Conservation (phyloP, 2,888 invertebrate species). For the Unio delphinus region DNA sequence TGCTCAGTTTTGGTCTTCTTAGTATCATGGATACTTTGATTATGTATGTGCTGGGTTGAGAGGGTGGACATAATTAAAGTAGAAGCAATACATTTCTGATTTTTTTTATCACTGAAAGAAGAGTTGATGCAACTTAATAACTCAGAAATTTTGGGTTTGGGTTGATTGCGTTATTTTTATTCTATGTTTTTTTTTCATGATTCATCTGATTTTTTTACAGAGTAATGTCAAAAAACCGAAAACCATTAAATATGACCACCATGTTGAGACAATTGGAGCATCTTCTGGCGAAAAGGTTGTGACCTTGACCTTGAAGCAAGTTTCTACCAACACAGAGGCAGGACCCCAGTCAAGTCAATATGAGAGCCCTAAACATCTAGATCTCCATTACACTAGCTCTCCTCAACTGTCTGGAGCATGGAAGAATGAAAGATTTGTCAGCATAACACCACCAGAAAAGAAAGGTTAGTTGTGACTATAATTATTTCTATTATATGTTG, state of each 20-base stretch:
- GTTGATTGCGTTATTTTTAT: too few species aligned
- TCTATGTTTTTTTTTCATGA: neutral
- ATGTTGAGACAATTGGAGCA: slow-evolving; percentile 45
- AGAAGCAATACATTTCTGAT: too few species aligned
- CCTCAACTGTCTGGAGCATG: slow-evolving; percentile 55
- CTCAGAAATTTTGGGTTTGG: too few species aligned
- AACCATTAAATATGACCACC: slow-evolving; percentile 51
- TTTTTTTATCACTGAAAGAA: too few species aligned
- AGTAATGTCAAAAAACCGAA: slow-evolving; percentile 60
- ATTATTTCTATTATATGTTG: too few species aligned
- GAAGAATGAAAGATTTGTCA: slow-evolving; percentile 31
- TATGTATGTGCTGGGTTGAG: too few species aligned
- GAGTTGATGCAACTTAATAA: too few species aligned
- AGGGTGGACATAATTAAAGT: too few species aligned
- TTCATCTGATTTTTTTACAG: slow-evolving; percentile 23
- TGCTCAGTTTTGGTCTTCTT: too few species aligned
- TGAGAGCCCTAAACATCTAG: slow-evolving; percentile 5
- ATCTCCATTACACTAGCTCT: slow-evolving; percentile 36
- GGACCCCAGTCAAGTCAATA: slow-evolving; percentile 2
- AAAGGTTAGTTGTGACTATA: slow-evolving; percentile 25
- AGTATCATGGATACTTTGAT: too few species aligned
- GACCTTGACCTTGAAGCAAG: slow-evolving; percentile 51
- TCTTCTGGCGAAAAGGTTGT: slow-evolving; percentile 56
- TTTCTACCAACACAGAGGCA: slow-evolving; percentile 3
- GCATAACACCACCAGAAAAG: slow-evolving; percentile 35